Conservation (phyloP, 1,140 invertebrate species). For the Philaenus spumarius region DNA sequence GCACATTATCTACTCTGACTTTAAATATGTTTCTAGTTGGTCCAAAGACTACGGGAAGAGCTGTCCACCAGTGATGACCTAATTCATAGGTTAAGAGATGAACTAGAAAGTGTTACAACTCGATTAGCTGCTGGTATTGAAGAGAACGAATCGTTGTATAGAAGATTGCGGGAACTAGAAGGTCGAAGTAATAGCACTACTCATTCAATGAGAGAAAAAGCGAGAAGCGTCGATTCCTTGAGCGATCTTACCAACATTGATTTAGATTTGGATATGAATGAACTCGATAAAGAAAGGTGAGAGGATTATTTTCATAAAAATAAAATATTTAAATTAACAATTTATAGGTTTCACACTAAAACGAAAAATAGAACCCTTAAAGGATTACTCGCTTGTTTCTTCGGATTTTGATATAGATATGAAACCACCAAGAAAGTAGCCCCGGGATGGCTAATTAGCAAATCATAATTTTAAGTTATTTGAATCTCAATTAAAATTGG, state of each 20-base stretch:
- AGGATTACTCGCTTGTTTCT: no score
- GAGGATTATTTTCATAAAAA: no score
- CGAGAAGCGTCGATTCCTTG: conserved; percentile 66
- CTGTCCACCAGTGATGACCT: conserved; percentile 39
- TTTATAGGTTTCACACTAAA: no score
- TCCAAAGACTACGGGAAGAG: conserved; percentile 30
- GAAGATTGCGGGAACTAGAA: conserved; percentile 61
- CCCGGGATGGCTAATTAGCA: no score
- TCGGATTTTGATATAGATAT: no score
- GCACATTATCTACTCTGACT: no score
- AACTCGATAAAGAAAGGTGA: conserved; percentile 61
- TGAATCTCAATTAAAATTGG: no score
- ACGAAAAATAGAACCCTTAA: no score
- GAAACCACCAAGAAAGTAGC: no score
- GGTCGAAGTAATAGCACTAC: conserved; percentile 38
- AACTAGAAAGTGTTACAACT: conserved; percentile 48
- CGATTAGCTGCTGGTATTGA: conserved; percentile 57
- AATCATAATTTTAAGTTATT: no score
- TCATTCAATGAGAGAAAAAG: conserved; percentile 40
- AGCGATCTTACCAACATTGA: conserved; percentile 75
- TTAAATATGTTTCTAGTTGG: background rate
- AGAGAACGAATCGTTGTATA: conserved; percentile 68
- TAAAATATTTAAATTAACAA: no score
- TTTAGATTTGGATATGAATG: conserved; percentile 63
- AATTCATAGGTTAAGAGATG: conserved; percentile 46